Percentiles rank a stretch among this genome's conserved stretches.
Evolutionary conservation across 2,888 invertebrate species (phyloP).

Genomic region (Laspeyria flexula): DNA sequence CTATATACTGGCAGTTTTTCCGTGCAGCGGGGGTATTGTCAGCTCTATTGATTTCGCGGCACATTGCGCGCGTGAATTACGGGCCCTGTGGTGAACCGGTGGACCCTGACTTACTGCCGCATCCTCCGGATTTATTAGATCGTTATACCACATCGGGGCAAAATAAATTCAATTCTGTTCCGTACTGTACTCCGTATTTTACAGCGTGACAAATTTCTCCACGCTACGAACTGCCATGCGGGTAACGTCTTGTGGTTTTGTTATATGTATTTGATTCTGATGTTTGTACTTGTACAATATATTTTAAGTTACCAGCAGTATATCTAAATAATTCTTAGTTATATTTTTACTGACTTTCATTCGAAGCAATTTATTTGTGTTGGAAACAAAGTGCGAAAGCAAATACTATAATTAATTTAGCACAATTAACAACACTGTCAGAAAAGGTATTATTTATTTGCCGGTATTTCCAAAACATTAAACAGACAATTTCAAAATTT

Average conservation of each 20-base stretch:
- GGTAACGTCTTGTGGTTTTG: conserved; percentile 60
- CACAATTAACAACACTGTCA: no score
- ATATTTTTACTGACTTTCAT: no score
- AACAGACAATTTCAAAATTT: no score
- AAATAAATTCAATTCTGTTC: conserved; percentile 75
- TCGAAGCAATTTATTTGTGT: no score
- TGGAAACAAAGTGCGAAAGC: no score
- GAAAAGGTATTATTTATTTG: no score
- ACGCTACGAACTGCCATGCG: conserved; percentile 58
- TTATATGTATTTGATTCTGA: conserved; percentile 43
- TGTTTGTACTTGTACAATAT: conserved; percentile 28
- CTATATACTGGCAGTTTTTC: conserved; percentile 41
- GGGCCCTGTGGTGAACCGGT: conserved; percentile 73
- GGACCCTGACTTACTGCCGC: conserved; percentile 73
- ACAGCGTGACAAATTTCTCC: conserved; percentile 70
- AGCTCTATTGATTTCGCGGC: conserved; percentile 83
- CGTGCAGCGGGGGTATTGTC: conserved; percentile 49
- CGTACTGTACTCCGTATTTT: conserved; percentile 69
- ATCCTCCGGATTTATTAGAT: conserved; percentile 80
- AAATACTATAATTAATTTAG: no score
- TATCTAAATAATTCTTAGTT: not conserved
- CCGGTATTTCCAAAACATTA: no score
- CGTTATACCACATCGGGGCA: conserved; percentile 74
- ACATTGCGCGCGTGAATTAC: conserved; percentile 80
- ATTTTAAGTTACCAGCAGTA: not conserved